Evolutionary conservation across 2,113 vertebrate species (phyloP), one percentile per base, ranked within the genome.

Genomic region (Megaleporinus macrocephalus): DNA sequence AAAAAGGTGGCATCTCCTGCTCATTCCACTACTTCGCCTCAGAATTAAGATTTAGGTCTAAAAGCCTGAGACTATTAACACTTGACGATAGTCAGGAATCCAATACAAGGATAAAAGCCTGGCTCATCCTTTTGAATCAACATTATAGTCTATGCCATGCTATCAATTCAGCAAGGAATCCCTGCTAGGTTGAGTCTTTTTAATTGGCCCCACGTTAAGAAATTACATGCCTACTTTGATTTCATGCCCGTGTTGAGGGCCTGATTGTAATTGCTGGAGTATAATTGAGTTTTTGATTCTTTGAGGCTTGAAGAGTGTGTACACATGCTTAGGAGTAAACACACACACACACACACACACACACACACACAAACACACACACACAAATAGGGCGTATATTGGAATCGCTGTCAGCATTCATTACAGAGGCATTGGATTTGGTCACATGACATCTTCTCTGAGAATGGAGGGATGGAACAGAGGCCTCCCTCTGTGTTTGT

Each of bases 271-370:
- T 36, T 68, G 30, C 65, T 41, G 65, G 33, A 33, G 20, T 68
- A 22, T 44, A 70, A 70, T 70, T 70, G 66, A 44, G 36, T 36
- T 70, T 70, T 44, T 44, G 66, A 70, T 41, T 70, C 33, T 70
- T 41, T 70, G 66, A 68, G 30, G 66, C 22, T 70, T n/a, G 20
- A 70, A 24, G 22, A 70, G 20, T 44, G 66, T 68, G 65, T 70
- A 44, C 22, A 88, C 85, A 86, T 63, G 20, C 83, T 86, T 44
- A 62, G 27, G 73, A 41, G 22, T 70, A 44, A 13, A 70, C 36
- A 70, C 13, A 20, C 20, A 51, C 11, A 36, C 29, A 41, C 33
- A 68, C 44, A 63, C 9, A 55, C 55, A 29, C 72, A 82, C 51
- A 62, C 22, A 81, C 72, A 63, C 76, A 76, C 51, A 70, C 70